Percentiles rank a stretch among this genome's conserved stretches.
phyloP scores from a whole-genome alignment of 2,113 vertebrate genomes.

The Merops nubicus region DNA sequence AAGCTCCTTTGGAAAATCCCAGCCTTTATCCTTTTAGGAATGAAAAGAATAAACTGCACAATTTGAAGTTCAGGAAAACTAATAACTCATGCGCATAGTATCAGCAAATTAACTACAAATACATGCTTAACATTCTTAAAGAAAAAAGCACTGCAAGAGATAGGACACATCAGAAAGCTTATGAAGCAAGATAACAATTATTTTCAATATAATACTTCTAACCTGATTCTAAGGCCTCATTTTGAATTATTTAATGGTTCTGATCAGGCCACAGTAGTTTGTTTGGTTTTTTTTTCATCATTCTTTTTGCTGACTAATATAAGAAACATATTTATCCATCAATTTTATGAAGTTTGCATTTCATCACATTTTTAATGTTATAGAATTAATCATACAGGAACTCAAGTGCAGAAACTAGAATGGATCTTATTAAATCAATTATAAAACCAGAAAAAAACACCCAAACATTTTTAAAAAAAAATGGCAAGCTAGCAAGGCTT shows the following conservation, averaged over 20 bases:
- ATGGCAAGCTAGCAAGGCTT: not conserved
- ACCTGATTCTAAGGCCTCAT: constrained; percentile 60
- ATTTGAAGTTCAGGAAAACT: constrained; percentile 64
- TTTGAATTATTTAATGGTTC: constrained; percentile 71
- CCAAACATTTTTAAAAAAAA: constrained; percentile 12
- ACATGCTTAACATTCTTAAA: constrained; percentile 70
- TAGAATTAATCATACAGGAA: constrained; percentile 65
- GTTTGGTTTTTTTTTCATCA: constrained; percentile 51
- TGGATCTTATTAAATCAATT: constrained; percentile 45
- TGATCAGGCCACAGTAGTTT: constrained; percentile 24
- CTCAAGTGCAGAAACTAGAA: constrained; percentile 56
- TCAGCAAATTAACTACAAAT: constrained; percentile 77
- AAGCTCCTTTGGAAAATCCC: constrained; percentile 68
- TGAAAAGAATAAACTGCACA: constrained; percentile 54
- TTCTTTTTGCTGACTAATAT: constrained; percentile 38
- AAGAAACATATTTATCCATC: constrained; percentile 65
- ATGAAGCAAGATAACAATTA: constrained; percentile 70
- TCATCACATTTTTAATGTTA: constrained; percentile 64
- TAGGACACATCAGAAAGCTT: constrained; percentile 63
- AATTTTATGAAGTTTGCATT: constrained; percentile 68
- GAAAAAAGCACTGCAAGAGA: constrained; percentile 67
- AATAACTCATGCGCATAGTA: constrained; percentile 53
- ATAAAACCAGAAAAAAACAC: constrained; percentile 4
- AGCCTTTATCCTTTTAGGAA: constrained; percentile 56
- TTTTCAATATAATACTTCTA: constrained; percentile 71